Percentiles rank a stretch among this genome's conserved stretches.
phyloP scores from a whole-genome alignment of 2,797 vertebrate species.

The Muraenolepis orangiensis region DNA sequence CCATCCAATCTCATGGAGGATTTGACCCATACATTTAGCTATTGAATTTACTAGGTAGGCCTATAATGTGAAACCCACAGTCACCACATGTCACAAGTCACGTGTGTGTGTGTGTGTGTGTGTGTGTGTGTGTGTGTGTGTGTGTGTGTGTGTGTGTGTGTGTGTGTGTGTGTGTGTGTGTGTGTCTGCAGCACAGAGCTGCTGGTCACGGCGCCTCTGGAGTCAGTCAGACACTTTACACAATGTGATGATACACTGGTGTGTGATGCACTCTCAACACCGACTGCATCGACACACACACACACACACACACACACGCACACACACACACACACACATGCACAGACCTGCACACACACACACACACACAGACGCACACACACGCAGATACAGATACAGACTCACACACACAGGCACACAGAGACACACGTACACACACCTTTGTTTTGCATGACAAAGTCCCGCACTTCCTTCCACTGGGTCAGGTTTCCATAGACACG shows the following conservation, averaged over 20 bases:
- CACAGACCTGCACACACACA: constrained; percentile 51
- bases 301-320: background rate
- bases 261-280: background rate
- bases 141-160: background rate
- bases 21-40: too few relatives aligned
- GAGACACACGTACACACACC: too few relatives aligned
- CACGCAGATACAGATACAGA: too few relatives aligned
- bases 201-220: background rate
- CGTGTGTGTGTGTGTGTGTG: background rate
- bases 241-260: background rate
- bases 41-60: too few relatives aligned
- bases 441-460: constrained; percentile 84
- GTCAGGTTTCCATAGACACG: constrained; percentile 93
- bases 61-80: too few relatives aligned
- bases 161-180: background rate
- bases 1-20: too few relatives aligned
- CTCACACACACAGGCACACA: constrained; percentile 40
- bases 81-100: background rate
- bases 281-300: background rate
- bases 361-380: too few relatives aligned
- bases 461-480: constrained; percentile 78
- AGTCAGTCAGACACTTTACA: background rate
- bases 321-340: too few relatives aligned
- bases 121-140: background rate
- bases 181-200: background rate